Evolutionary conservation across 1,140 invertebrate genomes (phyloP).

Genomic region (Solenopsis invicta): DNA sequence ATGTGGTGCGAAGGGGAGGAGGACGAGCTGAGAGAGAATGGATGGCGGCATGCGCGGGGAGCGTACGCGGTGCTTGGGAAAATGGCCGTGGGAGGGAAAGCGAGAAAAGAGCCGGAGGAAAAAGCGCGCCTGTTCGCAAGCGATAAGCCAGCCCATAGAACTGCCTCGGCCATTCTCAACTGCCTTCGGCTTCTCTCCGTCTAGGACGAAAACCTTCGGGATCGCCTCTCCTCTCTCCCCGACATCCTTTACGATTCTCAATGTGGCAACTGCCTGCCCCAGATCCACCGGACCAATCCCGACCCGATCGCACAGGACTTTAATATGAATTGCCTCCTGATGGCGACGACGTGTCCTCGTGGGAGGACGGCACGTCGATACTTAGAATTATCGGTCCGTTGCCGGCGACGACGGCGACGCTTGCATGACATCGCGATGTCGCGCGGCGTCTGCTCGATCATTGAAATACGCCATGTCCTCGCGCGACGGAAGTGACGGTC

Average conservation of each 20-base stretch:
- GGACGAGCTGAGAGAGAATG: conserved; percentile 50
- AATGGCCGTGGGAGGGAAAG: conserved; percentile 52
- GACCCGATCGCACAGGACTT: conserved; percentile 77
- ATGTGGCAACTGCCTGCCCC: conserved; percentile 78
- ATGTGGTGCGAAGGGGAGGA: conserved; percentile 4
- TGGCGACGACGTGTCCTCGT: conserved; percentile 70
- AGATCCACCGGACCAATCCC: conserved; percentile 78
- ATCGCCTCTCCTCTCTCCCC: conserved; percentile 66
- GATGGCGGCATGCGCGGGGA: conserved; percentile 59
- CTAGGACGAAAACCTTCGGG: conserved; percentile 71
- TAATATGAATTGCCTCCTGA: conserved; percentile 81
- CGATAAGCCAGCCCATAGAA: conserved; percentile 82
- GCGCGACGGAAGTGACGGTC: background rate
- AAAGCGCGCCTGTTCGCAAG: conserved; percentile 79
- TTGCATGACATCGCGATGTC: conserved; percentile 52
- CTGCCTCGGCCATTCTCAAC: conserved; percentile 77
- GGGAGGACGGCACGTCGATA: conserved; percentile 75
- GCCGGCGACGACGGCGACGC: conserved; percentile 51
- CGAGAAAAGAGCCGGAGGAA: conserved; percentile 73
- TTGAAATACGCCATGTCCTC: conserved; percentile 57
- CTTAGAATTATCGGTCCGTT: conserved; percentile 75
- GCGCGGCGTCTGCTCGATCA: conserved; percentile 34
- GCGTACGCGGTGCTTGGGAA: conserved; percentile 38
- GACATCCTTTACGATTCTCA: conserved; percentile 76
- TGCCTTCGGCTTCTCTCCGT: conserved; percentile 71